Evolutionary conservation across 2,113 vertebrate species (phyloP), one percentile per base, ranked within the genome.

Genomic region (Sinocyclocheilus anshuiensis): DNA sequence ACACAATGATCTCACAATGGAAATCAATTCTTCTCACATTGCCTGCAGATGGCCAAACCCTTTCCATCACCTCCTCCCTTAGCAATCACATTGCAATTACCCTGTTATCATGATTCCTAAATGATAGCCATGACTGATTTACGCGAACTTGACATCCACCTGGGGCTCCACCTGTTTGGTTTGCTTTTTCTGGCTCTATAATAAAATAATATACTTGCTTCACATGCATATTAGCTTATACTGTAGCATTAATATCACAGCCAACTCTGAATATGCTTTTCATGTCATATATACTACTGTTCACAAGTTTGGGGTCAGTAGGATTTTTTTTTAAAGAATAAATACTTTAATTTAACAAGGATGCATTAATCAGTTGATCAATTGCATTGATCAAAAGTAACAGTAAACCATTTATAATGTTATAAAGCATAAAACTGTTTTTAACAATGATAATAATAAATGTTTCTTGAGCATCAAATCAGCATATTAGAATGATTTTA

Each of bases 1-100:
- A n/a, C 33, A 63, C 77, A 42, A n/a, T 57, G 26, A 78, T 11
- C 53, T 78, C 33, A 78, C 53, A 78, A 42, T 42, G 36, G 33
- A 80, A 80, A 80, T 80, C 77, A 80, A 63, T 80, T 42, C 57
- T 42, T 80, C 33, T 80, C 33, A 42, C 77, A 24, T 63, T 45
- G 22, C 12, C 77, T 63, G 33, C 57, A 63, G 77, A 80, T 80
- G 36, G 33, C 6, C 20, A 63, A 16, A 63, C 33, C 4, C 29
- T 36, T 57, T 59, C 53, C 5, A 33, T 55, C 76, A 36, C 26
- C 26, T 78, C 50, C 76, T 57, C 16, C 16, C 10, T 36, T 78
- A 57, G 16, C 76, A 33, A 57, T 20, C 76, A 33, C 55, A 74
- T 20, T 6, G 9, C 55, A 59, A 79, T 59, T 39, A 42, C 53